Evolutionary conservation across 2,888 invertebrate species (phyloP), one percentile per base, ranked within the genome.

Genomic region (Dastarcus helophoroides): DNA sequence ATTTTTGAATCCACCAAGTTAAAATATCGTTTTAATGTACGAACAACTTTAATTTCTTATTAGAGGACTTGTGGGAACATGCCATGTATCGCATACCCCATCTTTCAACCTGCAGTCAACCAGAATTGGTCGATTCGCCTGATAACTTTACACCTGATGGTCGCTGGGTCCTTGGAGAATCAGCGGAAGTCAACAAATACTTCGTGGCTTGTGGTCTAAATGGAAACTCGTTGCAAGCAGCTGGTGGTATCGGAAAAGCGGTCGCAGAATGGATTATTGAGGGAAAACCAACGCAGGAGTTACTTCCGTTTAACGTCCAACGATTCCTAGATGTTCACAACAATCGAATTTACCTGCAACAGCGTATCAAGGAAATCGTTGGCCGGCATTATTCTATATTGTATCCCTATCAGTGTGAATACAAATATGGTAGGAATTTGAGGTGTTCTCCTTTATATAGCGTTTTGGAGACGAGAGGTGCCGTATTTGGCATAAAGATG

Each of bases 191-290:
- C 8, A 67, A 67, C 37, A 79, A 79, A 50, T 79, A 79, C 53
- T 79, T 71, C 56, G 74, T 78, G n/a, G 78, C 76, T 26, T 74
- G 74, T 35, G 80, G 79, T 14, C 75, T 79, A 73, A 76, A 76
- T 57, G 75, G 76, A 4, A 72, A 73, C 50, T 73, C 77, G 6
- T 58, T 78, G 23, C 76, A 75, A 54, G 73, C 73, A n/a, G 75
- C 76, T 25, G 79, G 77, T 33, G 79, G 79, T 3, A 71, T 78
- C 28, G 80, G 79, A 9, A 71, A 69, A 53, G 70, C 71, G 33
- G 63, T 79, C 14, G 73, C 78, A 1, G 76, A 78, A 47, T 76
- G 76, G 74, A 71, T 80, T 24, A 67, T 75, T 7, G 68, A 74
- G 42, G 76, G 76, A 2, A 65, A 71, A 46, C 69, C 76, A 1